Base-by-base conservation (phyloP, 2,113 vertebrate species). In the Meleagris gallopavo region DNA sequence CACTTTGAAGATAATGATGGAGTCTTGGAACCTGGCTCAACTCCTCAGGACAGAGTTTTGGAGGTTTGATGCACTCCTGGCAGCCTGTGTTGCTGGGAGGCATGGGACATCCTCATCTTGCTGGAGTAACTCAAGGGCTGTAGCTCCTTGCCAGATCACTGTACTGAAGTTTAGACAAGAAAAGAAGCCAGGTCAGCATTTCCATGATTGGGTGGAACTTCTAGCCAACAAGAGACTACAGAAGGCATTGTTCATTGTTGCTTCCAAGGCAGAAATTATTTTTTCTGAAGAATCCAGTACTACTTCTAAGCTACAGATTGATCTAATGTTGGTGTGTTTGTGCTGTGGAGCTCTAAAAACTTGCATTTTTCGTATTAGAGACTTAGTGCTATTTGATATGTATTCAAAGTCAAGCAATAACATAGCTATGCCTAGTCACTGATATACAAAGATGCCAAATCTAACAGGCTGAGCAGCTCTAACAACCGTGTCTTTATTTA, bases 401-500 rank as follows among this genome's bases (percentile, higher is more conserved):
- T 41, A 88, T 83, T 61, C 57, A 52, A 86, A 86, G 15, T 54
- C 58, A 67, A 83, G 57, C 21, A 75, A 7, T 62, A 83, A 79
- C 27, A 34, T 24, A 79, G 54, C 30, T 58, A 1, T 55, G 5
- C 25, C 79, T 75, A 82, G 46, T 69, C 77, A 24, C 32, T 45
- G 55, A 18, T 34, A 40, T 30, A 71, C 36, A 62, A 83, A 78
- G 38, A 72, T 87, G 81, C 25, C 81, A 90, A 89, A 64, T 76
- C n/a, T 50, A 65, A 67, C 71, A 91, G 52, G 52, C 54, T 65
- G 58, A 87, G 29, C 29, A 82, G 71, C 48, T 65, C 57, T 75
- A 41, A 83, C 91, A 94, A 54, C 41, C 64, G 22, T 62, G 43
- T 67, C 57, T 84, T 83, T 83, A 55, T 81, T 92, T 69, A 93